Evolutionary conservation across 2,888 invertebrate genomes (phyloP).

Genomic region (Rhorus exstirpatorius): DNA sequence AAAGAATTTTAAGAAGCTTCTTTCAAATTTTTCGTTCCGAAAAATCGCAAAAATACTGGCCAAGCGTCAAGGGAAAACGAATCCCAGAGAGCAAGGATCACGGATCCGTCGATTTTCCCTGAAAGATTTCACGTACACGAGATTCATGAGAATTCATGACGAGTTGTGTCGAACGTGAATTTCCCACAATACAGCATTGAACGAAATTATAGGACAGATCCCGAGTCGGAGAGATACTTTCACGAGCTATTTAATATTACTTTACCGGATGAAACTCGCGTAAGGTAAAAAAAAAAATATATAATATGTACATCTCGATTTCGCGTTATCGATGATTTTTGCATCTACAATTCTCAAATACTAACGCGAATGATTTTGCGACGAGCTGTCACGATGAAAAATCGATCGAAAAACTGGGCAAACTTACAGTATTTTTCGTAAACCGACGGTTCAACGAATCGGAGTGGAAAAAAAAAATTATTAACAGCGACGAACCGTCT

Average conservation of each 20-base stretch:
- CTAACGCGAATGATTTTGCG: conserved; percentile 20
- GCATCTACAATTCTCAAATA: conserved; percentile 29
- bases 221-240: conserved; percentile 82
- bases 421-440: not conserved
- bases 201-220: conserved; percentile 80
- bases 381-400: not conserved
- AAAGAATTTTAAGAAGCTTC: no score
- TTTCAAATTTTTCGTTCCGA: no score
- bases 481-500: not conserved
- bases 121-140: not conserved
- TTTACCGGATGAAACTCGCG: conserved; percentile 42
- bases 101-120: not conserved
- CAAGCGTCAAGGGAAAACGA: no score
- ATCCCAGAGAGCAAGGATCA: not conserved
- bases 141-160: conserved; percentile 54
- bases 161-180: conserved; percentile 35
- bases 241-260: conserved; percentile 82
- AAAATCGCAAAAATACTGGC: no score
- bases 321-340: conserved; percentile 39
- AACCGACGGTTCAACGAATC: conserved; percentile 11
- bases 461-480: conserved; percentile 10
- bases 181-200: conserved; percentile 18
- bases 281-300: conserved; percentile 55
- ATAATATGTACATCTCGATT: conserved; percentile 5
- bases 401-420: not conserved